Base-by-base conservation (phyloP, 2,888 invertebrate species). In the Drosophila mimetica region DNA sequence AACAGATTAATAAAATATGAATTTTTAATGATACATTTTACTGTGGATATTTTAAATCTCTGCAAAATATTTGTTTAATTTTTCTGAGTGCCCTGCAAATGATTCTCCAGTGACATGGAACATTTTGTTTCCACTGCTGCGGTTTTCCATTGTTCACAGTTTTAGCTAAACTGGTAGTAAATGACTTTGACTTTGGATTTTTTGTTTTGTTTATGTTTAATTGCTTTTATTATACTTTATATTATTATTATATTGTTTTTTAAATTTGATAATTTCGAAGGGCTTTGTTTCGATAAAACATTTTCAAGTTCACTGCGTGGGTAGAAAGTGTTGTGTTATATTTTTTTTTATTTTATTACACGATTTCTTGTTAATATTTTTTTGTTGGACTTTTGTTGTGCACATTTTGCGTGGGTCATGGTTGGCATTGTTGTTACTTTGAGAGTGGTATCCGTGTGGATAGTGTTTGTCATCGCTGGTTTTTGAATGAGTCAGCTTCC, bases 231-330 rank as follows among this genome's bases (percentile, higher is more conserved):
- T 22, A 52, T 53, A 64, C 58, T 39, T 53, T 44, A n/a, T n/a
- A n/a, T n/a, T n/a, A n/a, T n/a, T n/a, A n/a, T 34, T 14, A 53
- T 46, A 47, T 65, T 58, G 52, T 67, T 42, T 59, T 60, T 53
- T 75, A 65, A 70, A 51, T 71, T 58, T 71, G 63, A 74, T 53
- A 44, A 44, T 44, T 67, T 78, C 57, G 69, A 79, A 63, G 52
- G 60, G 44, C 59, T 63, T 84, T 80, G 75, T 84, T 71, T 58
- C 58, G 51, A 52, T 71, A 42, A 71, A 81, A 76, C 65, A 85
- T 70, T 87, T 82, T 82, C 81, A 82, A 82, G 81, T 87, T 82
- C 81, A 82, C 69, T 69, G 74, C 70, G 86, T 85, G 83, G 81
- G 87, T 58, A 37, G 74, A 65, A 72, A 58, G 65, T 63, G 59